Conservation (phyloP, 2,797 vertebrate species). For the Danio choprae region DNA sequence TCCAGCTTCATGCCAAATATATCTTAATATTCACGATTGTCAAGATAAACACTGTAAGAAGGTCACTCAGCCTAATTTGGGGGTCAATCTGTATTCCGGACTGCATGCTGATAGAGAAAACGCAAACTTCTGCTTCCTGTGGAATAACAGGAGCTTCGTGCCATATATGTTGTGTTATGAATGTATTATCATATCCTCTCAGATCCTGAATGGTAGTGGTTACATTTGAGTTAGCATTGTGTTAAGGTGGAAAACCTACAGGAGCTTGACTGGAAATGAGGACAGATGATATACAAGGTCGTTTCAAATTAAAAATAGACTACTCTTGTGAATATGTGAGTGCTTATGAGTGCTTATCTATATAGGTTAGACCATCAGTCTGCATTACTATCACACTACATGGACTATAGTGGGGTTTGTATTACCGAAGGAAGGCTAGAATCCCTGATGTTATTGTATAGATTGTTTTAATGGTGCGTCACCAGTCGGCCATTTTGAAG, state of each 20-base stretch:
- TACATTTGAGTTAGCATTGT: background rate
- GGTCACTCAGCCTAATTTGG: background rate
- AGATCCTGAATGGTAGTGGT: background rate
- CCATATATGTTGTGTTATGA: background rate
- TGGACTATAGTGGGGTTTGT: background rate
- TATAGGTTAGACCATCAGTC: background rate
- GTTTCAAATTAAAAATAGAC: conserved; percentile 42
- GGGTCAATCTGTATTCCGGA: conserved; percentile 34
- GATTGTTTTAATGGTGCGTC: no score
- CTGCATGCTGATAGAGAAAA: conserved; percentile 28
- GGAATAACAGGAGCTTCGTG: background rate
- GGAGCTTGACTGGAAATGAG: background rate
- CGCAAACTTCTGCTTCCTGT: conserved; percentile 47
- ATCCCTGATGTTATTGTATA: background rate
- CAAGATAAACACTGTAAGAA: background rate
- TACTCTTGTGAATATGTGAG: conserved; percentile 5
- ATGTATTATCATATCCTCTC: background rate
- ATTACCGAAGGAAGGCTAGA: background rate
- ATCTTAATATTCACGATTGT: conserved; percentile 28
- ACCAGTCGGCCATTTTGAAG: no score
- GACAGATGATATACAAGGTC: conserved; percentile 10
- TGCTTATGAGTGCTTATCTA: conserved; percentile 41
- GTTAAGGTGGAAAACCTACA: background rate
- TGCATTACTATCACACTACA: background rate
- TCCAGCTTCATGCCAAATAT: background rate